phyloP scores from a whole-genome alignment of 2,797 vertebrate genomes.

The Acomys russatus region DNA sequence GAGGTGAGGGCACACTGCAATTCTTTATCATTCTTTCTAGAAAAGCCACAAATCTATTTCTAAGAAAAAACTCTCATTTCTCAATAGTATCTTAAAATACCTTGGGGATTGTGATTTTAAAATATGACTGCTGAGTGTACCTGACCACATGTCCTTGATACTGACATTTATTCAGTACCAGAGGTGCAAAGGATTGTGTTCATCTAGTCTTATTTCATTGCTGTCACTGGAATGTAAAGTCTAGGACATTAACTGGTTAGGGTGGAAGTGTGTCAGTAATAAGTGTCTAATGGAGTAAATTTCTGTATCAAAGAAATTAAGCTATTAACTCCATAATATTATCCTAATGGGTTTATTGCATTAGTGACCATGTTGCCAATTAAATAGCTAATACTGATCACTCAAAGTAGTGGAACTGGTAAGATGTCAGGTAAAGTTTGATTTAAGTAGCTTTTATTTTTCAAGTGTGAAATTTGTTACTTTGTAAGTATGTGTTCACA shows the following conservation, averaged over 20 bases:
- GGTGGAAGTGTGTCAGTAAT: neutral
- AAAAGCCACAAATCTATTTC: neutral
- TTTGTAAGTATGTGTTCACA: neutral
- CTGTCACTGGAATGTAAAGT: neutral
- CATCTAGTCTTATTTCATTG: neutral
- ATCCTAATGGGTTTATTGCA: neutral
- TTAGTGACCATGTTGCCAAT: neutral
- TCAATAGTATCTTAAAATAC: neutral
- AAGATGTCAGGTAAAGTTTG: neutral
- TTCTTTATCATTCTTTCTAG: neutral
- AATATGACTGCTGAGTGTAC: no score
- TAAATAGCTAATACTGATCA: neutral
- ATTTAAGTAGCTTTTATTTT: neutral
- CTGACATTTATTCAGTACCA: neutral
- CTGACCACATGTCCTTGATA: no score
- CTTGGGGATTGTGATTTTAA: neutral
- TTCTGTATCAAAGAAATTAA: neutral
- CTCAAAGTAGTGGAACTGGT: neutral
- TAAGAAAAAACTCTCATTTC: fast-evolving
- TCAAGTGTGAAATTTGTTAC: neutral
- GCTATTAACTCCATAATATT: neutral
- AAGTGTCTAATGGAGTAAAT: neutral
- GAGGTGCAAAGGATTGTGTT: neutral
- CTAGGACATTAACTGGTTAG: neutral
- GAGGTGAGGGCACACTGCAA: neutral